Conservation (phyloP, 2,888 invertebrate species). For the Sphaerophoria rueppellii region DNA sequence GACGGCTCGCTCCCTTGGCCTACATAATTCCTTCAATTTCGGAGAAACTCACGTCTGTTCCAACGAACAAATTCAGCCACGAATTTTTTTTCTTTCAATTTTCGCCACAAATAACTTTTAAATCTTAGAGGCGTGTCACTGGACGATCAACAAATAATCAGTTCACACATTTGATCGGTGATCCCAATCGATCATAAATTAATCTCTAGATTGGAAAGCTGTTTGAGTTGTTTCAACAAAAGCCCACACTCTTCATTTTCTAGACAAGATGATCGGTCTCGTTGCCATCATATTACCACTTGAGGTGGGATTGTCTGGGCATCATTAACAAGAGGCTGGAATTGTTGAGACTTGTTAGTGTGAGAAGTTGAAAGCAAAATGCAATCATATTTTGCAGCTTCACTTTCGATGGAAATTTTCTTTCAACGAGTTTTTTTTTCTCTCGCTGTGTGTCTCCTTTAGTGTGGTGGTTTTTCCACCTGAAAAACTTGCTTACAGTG, state of each 20-base stretch:
- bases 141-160: slow-evolving; percentile 11
- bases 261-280: background rate
- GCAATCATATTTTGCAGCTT: slow-evolving; percentile 39
- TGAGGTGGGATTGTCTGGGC: slow-evolving; percentile 27
- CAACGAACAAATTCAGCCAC: background rate
- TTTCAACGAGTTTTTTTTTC: slow-evolving; percentile 31
- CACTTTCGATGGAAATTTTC: slow-evolving; percentile 48
- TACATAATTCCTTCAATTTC: slow-evolving; percentile 39
- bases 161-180: slow-evolving; percentile 41
- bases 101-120: background rate
- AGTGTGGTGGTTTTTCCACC: slow-evolving; percentile 31
- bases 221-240: slow-evolving; percentile 8
- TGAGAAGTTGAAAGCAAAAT: slow-evolving; percentile 1
- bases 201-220: slow-evolving; percentile 49
- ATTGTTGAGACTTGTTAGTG: background rate
- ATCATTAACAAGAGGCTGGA: slow-evolving; percentile 16
- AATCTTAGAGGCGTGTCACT: background rate
- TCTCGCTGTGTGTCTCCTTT: slow-evolving; percentile 15
- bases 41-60: slow-evolving; percentile 15
- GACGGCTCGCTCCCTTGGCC: slow-evolving; percentile 33
- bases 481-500: background rate
- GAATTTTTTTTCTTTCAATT: background rate
- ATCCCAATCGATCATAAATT: slow-evolving; percentile 45
- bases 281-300: background rate
- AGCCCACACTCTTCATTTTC: background rate